Base-by-base conservation (phyloP, 2,888 invertebrate genomes). In the Hypolimnas misippus region DNA sequence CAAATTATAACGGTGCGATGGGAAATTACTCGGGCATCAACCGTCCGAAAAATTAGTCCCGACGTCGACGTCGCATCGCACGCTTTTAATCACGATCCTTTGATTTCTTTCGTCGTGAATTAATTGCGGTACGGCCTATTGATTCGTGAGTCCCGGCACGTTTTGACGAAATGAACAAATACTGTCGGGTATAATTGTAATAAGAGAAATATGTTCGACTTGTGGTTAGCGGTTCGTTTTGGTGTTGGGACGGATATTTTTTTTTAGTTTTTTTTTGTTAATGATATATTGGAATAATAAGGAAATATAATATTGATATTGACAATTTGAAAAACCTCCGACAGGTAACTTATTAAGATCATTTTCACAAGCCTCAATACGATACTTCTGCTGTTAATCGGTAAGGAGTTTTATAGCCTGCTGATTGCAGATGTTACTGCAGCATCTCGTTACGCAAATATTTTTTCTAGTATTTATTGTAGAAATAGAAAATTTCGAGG, bases 1-100 rank as follows among this genome's bases (percentile, higher is more conserved):
- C 79, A 79, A 82, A 83, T 83, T 81, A 81, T 81, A 78, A 79
- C 72, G 70, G 73, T 50, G 69, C 67, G 59, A 66, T 64, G 67
- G 70, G 70, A 69, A 71, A 73, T 73, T 72, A 67, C 66, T 64
- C 59, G 61, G 57, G 63, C 70, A 67, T 56, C 70, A 68, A 62
- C 59, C 66, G 67, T 51, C 67, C 69, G 72, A 72, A 72, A 73
- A 73, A 74, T 71, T 66, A 69, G 59, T 68, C 56, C 61, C 55
- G 64, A 70, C 69, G 67, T 65, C 55, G 64, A 70, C 69, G 67
- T 65, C 65, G 57, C 69, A 67, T 66, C 66, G 62, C 69, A 68
- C 63, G 69, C 64, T 66, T 73, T 74, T 74, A 76, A 74, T 74
- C 72, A 72, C 65, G 64, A 63, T 63, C 73, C 70, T 72, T 68